A percentile compares a stretch with the other conserved stretches of the same genome.
Conservation (phyloP, 1,140 invertebrate species). For the Microplitis demolitor region DNA sequence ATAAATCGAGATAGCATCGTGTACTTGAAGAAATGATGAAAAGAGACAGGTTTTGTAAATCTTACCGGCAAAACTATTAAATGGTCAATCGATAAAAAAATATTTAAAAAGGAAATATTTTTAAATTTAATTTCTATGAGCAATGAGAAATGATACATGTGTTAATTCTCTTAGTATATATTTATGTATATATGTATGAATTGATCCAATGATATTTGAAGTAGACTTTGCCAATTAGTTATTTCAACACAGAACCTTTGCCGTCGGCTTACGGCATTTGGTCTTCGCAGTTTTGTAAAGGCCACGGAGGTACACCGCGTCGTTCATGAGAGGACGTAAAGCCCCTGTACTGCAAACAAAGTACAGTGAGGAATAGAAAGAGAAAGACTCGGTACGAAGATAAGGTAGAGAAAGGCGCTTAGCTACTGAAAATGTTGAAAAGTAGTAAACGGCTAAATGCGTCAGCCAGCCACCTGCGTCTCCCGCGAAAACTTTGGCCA, state of each 20-base stretch:
- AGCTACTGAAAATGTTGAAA: slow-evolving; percentile 36
- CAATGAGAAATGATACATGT: neutral
- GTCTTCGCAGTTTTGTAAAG: too few relatives aligned
- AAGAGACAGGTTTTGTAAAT: slow-evolving; percentile 5
- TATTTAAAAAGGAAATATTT: neutral
- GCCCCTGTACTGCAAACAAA: too few relatives aligned
- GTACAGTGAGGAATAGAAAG: too few relatives aligned
- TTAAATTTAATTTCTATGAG: neutral
- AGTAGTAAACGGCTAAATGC: slow-evolving; percentile 22
- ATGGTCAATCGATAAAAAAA: neutral
- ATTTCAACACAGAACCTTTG: neutral
- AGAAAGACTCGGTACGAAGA: too few relatives aligned
- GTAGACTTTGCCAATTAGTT: neutral
- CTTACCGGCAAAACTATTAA: neutral
- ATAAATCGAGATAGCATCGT: slow-evolving; percentile 16
- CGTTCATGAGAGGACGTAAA: too few relatives aligned
- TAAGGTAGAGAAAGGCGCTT: neutral
- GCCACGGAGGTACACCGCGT: too few relatives aligned
- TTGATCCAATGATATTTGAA: too few relatives aligned
- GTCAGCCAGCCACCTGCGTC: slow-evolving; percentile 24
- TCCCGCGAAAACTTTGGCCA: slow-evolving; percentile 29
- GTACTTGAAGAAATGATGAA: slow-evolving; percentile 8
- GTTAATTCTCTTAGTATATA: neutral
- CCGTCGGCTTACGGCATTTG: too few relatives aligned
- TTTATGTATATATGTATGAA: neutral